These are phyloP conservation scores for Sebastes steindachneri DNA, from an alignment of 2,797 vertebrate genomes.

Conservation along the genomic window DNA sequence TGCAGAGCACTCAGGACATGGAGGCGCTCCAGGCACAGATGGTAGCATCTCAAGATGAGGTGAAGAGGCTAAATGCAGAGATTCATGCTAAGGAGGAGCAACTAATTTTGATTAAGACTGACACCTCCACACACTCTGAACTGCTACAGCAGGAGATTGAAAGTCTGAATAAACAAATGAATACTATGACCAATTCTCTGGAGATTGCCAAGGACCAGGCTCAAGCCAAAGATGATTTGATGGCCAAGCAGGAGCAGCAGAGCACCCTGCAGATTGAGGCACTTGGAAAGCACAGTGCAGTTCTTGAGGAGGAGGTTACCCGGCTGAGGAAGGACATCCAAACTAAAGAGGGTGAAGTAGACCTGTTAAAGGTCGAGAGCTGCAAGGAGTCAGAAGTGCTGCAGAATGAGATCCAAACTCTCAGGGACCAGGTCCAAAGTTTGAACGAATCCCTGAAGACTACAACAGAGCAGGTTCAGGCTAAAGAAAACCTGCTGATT, in stretches of 20 bases:
- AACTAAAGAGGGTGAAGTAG: constrained; percentile 29
- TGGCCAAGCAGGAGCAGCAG: constrained; percentile 42
- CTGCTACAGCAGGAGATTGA: constrained; percentile 24
- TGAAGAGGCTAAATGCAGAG: constrained; percentile 16
- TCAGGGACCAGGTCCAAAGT: constrained; percentile 36
- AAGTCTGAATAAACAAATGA: background rate
- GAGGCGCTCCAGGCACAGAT: constrained; percentile 20
- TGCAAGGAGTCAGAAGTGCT: constrained; percentile 40
- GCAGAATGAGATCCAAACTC: constrained; percentile 52
- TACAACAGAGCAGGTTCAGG: constrained; percentile 50
- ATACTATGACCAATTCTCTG: constrained; percentile 6
- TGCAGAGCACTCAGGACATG: background rate
- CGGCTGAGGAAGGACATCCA: constrained; percentile 21
- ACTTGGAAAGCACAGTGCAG: background rate
- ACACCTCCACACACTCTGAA: constrained; percentile 15
- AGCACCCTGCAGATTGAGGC: constrained; percentile 19
- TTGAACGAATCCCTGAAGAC: constrained; percentile 37
- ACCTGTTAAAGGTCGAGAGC: constrained; percentile 11
- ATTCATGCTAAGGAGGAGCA: constrained; percentile 41
- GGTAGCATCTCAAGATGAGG: constrained; percentile 24
- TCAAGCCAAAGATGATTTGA: constrained; percentile 37
- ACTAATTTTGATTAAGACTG: background rate
- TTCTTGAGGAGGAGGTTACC: constrained; percentile 12
- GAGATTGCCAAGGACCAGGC: constrained; percentile 37
- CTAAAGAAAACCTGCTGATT: constrained; percentile 55